phyloP scores from a whole-genome alignment of 2,113 vertebrate genomes.

The Eonycteris spelaea region DNA sequence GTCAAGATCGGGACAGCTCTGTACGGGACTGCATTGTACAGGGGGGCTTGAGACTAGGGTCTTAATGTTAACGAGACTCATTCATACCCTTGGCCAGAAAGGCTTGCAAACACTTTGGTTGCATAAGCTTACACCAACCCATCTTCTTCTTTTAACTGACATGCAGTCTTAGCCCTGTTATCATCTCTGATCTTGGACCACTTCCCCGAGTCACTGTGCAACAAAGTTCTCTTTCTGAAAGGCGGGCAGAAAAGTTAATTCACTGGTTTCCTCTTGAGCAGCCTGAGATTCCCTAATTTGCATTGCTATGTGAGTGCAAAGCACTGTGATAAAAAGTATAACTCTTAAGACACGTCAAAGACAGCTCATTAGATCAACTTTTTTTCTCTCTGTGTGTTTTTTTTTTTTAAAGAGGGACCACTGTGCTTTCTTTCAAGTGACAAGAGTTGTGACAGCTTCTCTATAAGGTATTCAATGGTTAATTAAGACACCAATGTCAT shows the following conservation, averaged over 20 bases:
- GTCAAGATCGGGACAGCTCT: background rate
- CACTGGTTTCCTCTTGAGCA: background rate
- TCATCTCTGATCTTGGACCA: conserved; percentile 21
- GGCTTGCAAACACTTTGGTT: background rate
- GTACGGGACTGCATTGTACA: background rate
- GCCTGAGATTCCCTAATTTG: background rate
- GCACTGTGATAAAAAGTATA: background rate
- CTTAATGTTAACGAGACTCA: background rate
- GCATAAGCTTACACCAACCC: background rate
- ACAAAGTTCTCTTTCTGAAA: background rate
- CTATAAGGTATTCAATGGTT: conserved; percentile 66
- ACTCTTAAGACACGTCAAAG: conserved; percentile 45
- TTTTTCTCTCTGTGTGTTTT: background rate
- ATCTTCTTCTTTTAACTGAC: background rate
- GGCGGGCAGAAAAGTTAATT: background rate
- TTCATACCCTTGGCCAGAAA: background rate
- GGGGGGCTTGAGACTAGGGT: background rate
- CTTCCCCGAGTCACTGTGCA: conserved; percentile 8
- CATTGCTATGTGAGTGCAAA: background rate
- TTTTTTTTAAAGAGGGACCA: conserved; percentile 39
- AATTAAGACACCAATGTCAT: conserved; percentile 73
- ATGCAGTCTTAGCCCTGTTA: background rate
- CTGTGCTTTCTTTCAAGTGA: conserved; percentile 69
- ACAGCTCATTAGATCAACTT: conserved; percentile 54
- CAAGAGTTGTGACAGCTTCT: conserved; percentile 63